Conservation (phyloP, 2,888 invertebrate genomes). For the Danaus chrysippus region DNA sequence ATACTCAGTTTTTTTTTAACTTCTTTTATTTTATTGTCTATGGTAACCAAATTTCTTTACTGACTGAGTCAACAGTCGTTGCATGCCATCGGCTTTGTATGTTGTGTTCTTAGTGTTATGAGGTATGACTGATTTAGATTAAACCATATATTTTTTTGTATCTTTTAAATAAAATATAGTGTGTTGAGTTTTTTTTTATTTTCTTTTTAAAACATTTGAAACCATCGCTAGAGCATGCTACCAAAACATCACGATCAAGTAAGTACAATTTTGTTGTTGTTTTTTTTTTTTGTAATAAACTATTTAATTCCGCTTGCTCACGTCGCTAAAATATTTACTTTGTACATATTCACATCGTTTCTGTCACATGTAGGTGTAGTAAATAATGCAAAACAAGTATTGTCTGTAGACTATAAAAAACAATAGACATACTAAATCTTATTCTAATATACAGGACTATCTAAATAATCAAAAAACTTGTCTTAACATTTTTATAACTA, state of each 20-base stretch:
- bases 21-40: neutral
- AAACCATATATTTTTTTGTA: conserved; percentile 47
- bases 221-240: neutral
- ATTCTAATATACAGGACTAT: too few relatives aligned
- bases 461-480: too few relatives aligned
- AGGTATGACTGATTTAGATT: conserved; percentile 73
- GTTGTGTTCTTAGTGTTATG: conserved; percentile 41
- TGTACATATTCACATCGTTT: conserved; percentile 31
- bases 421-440: too few relatives aligned
- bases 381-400: too few relatives aligned
- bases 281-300: neutral
- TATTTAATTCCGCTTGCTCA: conserved; percentile 5
- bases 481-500: too few relatives aligned
- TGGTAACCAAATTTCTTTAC: neutral
- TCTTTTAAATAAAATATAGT: conserved; percentile 56
- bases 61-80: conserved; percentile 26
- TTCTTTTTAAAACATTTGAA: conserved; percentile 29
- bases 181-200: conserved; percentile 41
- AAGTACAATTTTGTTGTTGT: neutral
- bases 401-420: too few relatives aligned
- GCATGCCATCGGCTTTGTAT: conserved; percentile 33
- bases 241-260: neutral
- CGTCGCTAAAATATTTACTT: conserved; percentile 46
- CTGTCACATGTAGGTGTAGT: conserved; percentile 1
- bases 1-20: neutral